Evolutionary conservation across 2,797 vertebrate genomes (phyloP).

Genomic region (Borostomias antarcticus): DNA sequence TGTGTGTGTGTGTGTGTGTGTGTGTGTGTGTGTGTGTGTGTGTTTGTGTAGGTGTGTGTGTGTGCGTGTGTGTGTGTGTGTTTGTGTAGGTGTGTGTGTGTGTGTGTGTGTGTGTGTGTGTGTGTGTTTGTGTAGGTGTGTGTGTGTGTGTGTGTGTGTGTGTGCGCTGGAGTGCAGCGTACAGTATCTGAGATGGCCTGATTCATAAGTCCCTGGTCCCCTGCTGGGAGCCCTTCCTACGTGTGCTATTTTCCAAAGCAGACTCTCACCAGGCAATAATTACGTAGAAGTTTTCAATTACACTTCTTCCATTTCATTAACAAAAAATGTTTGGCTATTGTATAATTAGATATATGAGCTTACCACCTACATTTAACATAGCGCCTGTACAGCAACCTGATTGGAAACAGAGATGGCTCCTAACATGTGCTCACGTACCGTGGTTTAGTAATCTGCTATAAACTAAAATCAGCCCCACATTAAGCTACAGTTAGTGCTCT

Average conservation of each 20-base stretch:
- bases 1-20: background rate
- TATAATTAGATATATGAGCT: constrained; percentile 85
- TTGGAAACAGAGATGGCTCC: constrained; percentile 71
- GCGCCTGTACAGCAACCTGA: constrained; percentile 71
- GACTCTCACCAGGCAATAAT: constrained; percentile 77
- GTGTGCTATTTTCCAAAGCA: constrained; percentile 74
- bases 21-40: background rate
- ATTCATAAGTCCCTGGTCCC: constrained; percentile 70
- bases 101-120: background rate
- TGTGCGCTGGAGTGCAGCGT: constrained; percentile 15
- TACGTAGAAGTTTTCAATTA: constrained; percentile 83
- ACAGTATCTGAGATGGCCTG: constrained; percentile 55
- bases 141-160: constrained; percentile 15
- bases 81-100: background rate
- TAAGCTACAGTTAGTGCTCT: constrained; percentile 52
- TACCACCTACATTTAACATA: constrained; percentile 81
- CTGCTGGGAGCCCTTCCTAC: constrained; percentile 71
- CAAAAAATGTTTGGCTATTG: constrained; percentile 82
- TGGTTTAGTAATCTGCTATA: constrained; percentile 65
- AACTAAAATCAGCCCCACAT: constrained; percentile 63
- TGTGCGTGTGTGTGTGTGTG: too few relatives aligned
- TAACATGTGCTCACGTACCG: constrained; percentile 66
- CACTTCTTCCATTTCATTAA: constrained; percentile 82
- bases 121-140: constrained; percentile 9
- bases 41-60: constrained; percentile 9